Evolutionary conservation across 2,113 vertebrate species (phyloP).

Genomic region (Ciconia boyciana): DNA sequence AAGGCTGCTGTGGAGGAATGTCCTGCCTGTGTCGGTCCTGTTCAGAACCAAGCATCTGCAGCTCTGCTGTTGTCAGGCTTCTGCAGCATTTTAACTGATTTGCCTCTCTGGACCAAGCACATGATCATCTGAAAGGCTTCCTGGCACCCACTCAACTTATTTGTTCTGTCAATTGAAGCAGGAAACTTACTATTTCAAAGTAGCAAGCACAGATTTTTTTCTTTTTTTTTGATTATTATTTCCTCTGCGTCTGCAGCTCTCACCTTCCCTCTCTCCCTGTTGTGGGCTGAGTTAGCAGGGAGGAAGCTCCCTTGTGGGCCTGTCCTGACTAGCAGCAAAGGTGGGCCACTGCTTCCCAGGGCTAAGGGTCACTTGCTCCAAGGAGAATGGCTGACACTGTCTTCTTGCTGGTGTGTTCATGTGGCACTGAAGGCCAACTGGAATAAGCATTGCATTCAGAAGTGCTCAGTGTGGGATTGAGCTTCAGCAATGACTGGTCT

Average conservation of each 20-base stretch:
- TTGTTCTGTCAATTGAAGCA: background rate
- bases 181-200: background rate
- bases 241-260: background rate
- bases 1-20: background rate
- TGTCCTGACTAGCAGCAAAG: background rate
- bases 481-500: background rate
- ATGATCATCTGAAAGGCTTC: background rate
- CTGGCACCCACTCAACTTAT: background rate
- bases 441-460: background rate
- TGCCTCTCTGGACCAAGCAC: background rate
- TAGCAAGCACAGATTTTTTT: background rate
- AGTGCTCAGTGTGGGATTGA: background rate
- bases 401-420: background rate
- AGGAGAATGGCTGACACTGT: background rate
- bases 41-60: background rate
- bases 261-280: accelerated
- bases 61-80: background rate
- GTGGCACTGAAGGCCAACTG: no score
- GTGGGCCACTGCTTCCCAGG: background rate
- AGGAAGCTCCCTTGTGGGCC: background rate
- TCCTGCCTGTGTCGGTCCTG: background rate
- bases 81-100: background rate
- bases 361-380: background rate
- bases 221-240: background rate
- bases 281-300: background rate